Base-by-base conservation (phyloP, 64 coral and sea anemone species). In the Stichodactyla mertensii region DNA sequence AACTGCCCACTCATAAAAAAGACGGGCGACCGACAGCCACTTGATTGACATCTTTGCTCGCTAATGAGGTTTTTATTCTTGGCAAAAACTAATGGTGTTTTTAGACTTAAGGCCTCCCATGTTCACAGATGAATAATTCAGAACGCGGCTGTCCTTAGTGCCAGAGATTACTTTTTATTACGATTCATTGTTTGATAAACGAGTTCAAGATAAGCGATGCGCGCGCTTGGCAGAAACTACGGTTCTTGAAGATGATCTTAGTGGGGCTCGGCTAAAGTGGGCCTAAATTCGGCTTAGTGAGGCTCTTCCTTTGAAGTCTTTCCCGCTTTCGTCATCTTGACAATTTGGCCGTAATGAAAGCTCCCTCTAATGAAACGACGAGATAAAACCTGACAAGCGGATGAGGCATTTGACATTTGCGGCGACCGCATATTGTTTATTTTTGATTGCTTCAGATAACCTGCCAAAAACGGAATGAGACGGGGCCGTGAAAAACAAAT, bases 401-500 rank as follows among this genome's bases (percentile, higher is more conserved):
- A 87, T 77, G 61, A 54, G 19, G 12, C 36, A 51, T 87, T 51
- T 94, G 88, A 93, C 91, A 96, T 64, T 78, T 69, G 54, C 92
- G 88, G 86, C 79, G 80, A 86, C 77, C 91, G 61, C 79, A 61
- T 82, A 93, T 96, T 96, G 85, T 96, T 88, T 96, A 83, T 84
- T 78, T 80, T 77, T 58, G 91, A 96, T 96, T 89, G 88, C 83
- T 83, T 20, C 60, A 89, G 88, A 92, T 92, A 92, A 89, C 67
- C 91, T 96, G 94, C 89, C 94, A 96, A 86, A 89, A 89, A 55
- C 85, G 81, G 84, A 84, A 87, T 90, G 66, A 87, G 92, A 88
- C 78, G 74, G 82, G 88, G 84, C 80, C 92, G 91, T 93, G 88
- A 95, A 95, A 95, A 92, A 95, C 88, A 96, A 96, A 96, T 96